These are phyloP conservation scores for Caenorhabditis briggsae DNA, from an alignment of 1,140 invertebrate species.

Conservation along the genomic window DNA sequence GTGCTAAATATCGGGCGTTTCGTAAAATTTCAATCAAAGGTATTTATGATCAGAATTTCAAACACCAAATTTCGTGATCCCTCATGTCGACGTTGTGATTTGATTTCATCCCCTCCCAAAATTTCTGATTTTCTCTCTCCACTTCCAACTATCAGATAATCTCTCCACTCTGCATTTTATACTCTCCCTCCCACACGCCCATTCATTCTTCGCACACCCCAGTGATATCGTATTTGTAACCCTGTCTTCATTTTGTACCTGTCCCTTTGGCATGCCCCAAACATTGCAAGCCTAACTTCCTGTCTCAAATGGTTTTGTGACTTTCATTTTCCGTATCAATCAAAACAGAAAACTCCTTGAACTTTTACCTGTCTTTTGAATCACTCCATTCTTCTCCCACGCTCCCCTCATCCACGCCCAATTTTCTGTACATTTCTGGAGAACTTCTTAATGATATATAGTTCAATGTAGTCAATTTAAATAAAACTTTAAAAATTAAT, in stretches of 20 bases:
- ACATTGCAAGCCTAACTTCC: neutral
- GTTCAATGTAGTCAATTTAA: too few species aligned
- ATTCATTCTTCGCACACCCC: neutral
- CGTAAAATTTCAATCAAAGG: neutral
- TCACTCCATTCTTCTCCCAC: neutral
- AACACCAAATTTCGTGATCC: constrained; percentile 29
- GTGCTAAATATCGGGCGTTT: neutral
- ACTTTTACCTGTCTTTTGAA: neutral
- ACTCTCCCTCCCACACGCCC: neutral
- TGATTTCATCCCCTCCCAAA: neutral
- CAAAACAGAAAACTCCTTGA: neutral
- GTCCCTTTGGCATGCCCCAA: neutral
- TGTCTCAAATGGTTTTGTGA: neutral
- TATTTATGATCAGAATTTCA: neutral
- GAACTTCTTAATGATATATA: neutral
- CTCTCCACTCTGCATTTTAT: constrained; percentile 19
- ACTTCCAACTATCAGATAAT: neutral
- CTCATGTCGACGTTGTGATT: constrained; percentile 39
- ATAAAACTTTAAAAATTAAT: too few species aligned
- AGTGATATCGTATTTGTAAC: neutral
- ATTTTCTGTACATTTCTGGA: constrained; percentile 46
- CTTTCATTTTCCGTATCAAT: constrained; percentile 16
- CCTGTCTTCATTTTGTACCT: neutral
- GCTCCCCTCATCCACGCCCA: neutral
- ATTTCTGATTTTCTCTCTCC: neutral